Evolutionary conservation across 2,888 invertebrate genomes (phyloP).

Genomic region (Chaitophorus viminalis): DNA sequence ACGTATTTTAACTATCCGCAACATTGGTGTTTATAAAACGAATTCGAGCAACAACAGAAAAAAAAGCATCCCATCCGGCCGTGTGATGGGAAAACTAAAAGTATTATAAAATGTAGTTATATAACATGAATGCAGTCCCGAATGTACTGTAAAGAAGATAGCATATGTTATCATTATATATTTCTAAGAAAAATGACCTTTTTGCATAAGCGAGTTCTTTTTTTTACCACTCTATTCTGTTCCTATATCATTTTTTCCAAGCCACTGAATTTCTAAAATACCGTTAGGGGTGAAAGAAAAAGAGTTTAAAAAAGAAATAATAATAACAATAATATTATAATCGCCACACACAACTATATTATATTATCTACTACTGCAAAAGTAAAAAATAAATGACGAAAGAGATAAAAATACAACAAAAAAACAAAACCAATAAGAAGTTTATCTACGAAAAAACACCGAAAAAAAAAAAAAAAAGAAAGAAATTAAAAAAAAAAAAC

Average conservation of each 20-base stretch:
- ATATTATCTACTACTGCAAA: neutral
- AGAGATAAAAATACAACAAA: conserved; percentile 54
- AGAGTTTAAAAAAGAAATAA: conserved; percentile 37
- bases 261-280: conserved; percentile 60
- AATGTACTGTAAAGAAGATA: conserved; percentile 28
- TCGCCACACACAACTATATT: neutral
- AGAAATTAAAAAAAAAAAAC: conserved; percentile 12
- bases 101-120: neutral
- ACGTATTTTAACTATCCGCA: too few species aligned
- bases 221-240: neutral
- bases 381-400: conserved; percentile 52
- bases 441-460: conserved; percentile 54
- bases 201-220: conserved; percentile 25
- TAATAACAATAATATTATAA: conserved; percentile 6
- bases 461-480: conserved; percentile 15
- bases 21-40: neutral
- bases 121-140: neutral
- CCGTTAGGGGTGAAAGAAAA: conserved; percentile 46
- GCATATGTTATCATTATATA: neutral
- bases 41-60: neutral
- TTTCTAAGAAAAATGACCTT: conserved; percentile 21
- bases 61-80: neutral
- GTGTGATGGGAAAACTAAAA: neutral
- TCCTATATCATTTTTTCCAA: conserved; percentile 41
- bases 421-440: conserved; percentile 40